Evolutionary conservation across 2,797 vertebrate genomes (phyloP).

Genomic region (Oreochromis mossambicus): DNA sequence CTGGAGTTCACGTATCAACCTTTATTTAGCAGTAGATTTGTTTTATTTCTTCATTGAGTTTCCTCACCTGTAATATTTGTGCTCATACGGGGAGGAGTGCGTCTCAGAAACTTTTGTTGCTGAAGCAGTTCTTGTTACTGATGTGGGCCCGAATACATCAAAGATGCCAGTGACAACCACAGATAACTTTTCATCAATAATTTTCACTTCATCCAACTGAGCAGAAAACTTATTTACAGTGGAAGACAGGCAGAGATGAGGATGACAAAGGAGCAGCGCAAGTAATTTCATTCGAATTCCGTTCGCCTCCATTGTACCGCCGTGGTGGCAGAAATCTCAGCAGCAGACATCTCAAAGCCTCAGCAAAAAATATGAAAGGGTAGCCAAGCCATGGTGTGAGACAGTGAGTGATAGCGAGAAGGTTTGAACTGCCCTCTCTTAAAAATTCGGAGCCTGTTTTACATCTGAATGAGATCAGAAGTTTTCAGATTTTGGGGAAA

Average conservation of each 20-base stretch:
- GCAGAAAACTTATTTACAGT: slow-evolving; percentile 31
- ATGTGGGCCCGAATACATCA: slow-evolving; percentile 13
- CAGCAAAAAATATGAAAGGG: not conserved
- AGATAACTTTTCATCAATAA: slow-evolving; percentile 44
- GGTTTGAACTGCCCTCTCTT: not conserved
- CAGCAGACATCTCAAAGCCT: not conserved
- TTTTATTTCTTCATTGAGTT: not conserved
- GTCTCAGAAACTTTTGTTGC: not conserved
- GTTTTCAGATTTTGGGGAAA: not conserved
- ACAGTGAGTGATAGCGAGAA: not conserved
- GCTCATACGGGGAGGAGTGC: not conserved
- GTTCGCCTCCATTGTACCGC: not conserved
- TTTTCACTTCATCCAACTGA: slow-evolving; percentile 31
- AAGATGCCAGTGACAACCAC: not conserved
- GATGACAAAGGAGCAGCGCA: slow-evolving; percentile 26
- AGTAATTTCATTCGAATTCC: slow-evolving; percentile 32
- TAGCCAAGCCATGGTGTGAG: not conserved
- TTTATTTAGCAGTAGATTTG: not conserved
- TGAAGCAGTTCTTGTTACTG: not conserved
- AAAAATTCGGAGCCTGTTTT: accelerated
- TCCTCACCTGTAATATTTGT: not conserved
- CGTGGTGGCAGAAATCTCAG: not conserved
- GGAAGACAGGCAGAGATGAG: not conserved
- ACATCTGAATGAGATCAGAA: not conserved
- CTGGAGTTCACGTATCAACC: not conserved